Base-by-base conservation (phyloP, 2,797 vertebrate genomes). In the Synaphobranchus kaupii region DNA sequence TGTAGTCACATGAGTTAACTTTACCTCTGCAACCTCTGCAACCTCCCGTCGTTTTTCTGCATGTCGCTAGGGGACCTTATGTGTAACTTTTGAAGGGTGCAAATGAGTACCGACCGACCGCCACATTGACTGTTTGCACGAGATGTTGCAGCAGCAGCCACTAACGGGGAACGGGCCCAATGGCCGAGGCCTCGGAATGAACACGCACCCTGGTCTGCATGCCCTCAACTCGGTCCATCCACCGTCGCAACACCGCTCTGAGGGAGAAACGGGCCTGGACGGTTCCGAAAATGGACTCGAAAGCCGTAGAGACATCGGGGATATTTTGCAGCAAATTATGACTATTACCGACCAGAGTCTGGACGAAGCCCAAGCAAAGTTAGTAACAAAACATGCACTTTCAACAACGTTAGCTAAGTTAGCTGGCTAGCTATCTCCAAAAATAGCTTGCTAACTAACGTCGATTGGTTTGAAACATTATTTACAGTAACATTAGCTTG, bases 271-370 rank as follows among this genome's bases (percentile, higher is more conserved):
- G 94, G 96, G 96, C 95, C 96, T 97, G 86, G 97, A 97, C 88
- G 94, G 95, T 89, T 92, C 95, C 8, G 97, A 97, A 84, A 96
- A 96, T 89, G 97, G 97, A 91, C 96, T 96, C 3, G 97, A 97
- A 93, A 93, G 90, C 93, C 96, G 97, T 92, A 94, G 97, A 93
- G 97, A 98, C 90, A 98, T 98, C 54, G 97, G 97, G 2, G 98
- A 98, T 93, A 98, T 98, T 91, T 93, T 98, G 91, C 98, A 98
- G 92, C 98, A 98, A 92, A 98, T 98, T 90, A 98, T 98, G 98
- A 98, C 97, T 92, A 98, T 98, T 92, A 98, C 98, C 85, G 97
- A 98, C 96, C 98, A 98, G 95, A 98, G 98, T 97, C 95, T 98
- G 95, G 98, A 98, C 93, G 98, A 98, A 94, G 98, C 98, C 83